A percentile compares a stretch with the other conserved stretches of the same genome.
Conservation (phyloP, 2,113 vertebrate genomes). For the Henicopernis longicauda region DNA sequence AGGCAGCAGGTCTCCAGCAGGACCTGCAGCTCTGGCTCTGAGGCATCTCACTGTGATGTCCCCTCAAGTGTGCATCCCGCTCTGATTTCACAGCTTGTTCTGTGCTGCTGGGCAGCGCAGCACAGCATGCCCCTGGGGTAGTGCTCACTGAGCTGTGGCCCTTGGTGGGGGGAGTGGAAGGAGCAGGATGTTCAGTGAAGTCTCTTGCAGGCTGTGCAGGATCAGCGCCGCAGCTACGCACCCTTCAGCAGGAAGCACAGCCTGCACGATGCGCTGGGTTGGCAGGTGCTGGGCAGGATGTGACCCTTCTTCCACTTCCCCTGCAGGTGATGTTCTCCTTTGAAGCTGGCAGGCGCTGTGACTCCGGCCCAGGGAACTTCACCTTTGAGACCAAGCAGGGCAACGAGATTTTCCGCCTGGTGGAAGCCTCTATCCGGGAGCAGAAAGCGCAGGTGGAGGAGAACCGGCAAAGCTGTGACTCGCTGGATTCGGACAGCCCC, state of each 20-base stretch:
- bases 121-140: rapidly evolving
- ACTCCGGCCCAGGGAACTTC: constrained; percentile 94
- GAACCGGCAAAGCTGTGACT: constrained; percentile 69
- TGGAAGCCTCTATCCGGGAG: constrained; percentile 87
- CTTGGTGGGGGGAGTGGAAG: neutral
- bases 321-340: constrained; percentile 96
- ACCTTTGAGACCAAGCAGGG: constrained; percentile 96
- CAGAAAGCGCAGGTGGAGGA: constrained; percentile 86
- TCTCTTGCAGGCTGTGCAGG: neutral
- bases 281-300: neutral
- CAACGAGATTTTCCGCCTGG: constrained; percentile 91
- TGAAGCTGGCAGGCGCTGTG: constrained; percentile 91
- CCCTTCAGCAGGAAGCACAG: neutral
- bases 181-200: neutral
- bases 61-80: neutral
- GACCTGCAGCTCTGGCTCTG: neutral
- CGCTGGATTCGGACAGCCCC: constrained; percentile 65
- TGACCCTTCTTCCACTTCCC: neutral
- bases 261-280: rapidly evolving
- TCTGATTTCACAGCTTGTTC: neutral
- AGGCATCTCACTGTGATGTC: neutral
- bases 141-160: neutral
- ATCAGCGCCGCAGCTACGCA: rapidly evolving
- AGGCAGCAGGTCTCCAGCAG: neutral
- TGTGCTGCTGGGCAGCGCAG: neutral